Evolutionary conservation across 2,888 invertebrate genomes (phyloP).

Genomic region (Yponomeuta cagnagella): DNA sequence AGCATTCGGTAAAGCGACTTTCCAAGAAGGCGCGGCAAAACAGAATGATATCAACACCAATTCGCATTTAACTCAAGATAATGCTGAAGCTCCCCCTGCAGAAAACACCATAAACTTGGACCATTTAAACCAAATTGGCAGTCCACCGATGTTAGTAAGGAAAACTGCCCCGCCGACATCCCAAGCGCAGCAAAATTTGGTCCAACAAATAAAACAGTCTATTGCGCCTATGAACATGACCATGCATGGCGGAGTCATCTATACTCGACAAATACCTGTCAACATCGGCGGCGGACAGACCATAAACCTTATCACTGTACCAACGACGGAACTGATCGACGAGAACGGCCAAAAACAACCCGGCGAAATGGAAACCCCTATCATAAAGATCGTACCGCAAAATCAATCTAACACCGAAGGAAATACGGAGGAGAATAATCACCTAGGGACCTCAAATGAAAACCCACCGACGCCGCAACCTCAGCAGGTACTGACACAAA

Average conservation of each 20-base stretch:
- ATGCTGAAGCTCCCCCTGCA: conserved; percentile 38
- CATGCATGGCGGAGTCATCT: conserved; percentile 81
- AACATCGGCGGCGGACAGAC: conserved; percentile 74
- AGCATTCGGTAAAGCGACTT: conserved; percentile 85
- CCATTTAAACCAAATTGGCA: conserved; percentile 52
- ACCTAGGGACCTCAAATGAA: conserved; percentile 41
- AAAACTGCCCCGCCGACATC: conserved; percentile 47
- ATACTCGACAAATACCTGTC: conserved; percentile 82
- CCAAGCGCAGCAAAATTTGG: conserved; percentile 51
- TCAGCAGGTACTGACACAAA: conserved; percentile 68
- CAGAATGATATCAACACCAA: conserved; percentile 41
- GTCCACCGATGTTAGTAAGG: conserved; percentile 56
- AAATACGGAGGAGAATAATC: conserved; percentile 45
- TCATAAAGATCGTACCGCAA: conserved; percentile 68
- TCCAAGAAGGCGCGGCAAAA: conserved; percentile 61
- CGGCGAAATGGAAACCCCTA: conserved; percentile 56
- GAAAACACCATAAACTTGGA: conserved; percentile 55
- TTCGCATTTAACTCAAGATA: conserved; percentile 36
- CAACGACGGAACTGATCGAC: conserved; percentile 61
- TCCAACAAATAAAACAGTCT: conserved; percentile 69
- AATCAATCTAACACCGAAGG: conserved; percentile 38
- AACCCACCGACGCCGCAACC: conserved; percentile 41
- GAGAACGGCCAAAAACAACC: conserved; percentile 60
- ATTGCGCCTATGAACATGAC: conserved; percentile 75
- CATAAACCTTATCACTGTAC: conserved; percentile 75